Evolutionary conservation across 2,797 vertebrate genomes (phyloP), one percentile per base, ranked within the genome.

Genomic region (Catostomus latipinnis): DNA sequence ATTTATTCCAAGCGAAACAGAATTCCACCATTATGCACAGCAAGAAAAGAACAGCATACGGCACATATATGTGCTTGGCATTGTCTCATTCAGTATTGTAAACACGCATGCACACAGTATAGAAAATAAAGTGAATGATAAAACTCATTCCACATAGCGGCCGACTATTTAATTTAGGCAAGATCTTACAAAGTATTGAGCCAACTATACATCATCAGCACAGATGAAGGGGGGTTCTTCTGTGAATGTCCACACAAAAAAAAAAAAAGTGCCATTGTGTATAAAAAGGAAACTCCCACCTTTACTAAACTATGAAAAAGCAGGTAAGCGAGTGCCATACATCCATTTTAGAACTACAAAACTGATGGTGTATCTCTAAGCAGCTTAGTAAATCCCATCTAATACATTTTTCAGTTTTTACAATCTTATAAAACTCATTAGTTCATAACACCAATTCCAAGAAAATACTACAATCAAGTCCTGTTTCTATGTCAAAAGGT

Each of bases 141-240:
- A 91, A 92, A 93, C 90, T 91, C 90, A 93, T 92, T 85, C 89
- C 67, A 84, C 71, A 80, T 74, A 50, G 80, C 18, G 69, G 73
- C 71, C 81, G 76, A 81, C 76, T 78, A 12, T 76, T 82, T 76
- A 46, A 62, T 46, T 81, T 56, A 74, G 71, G 76, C 52, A 76
- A 82, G 68, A 67, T 61, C 13, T 65, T 66, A 65, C 7, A 62
- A 58, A 65, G 57, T 67, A 56, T 5, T 63, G 9, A 66, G 54
- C 46, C 16, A 50, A 45, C 11, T 57, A 66, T 7, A 61, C 48
- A 14, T n/a, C 11, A 2, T 57, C 50, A 81, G 9, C 8, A 68
- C 12, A 82, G 84, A 73, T 14, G 72, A 74, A 12, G 10, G 60
- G 34, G 16, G 70, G 5, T 50, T 49, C 58, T 60, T 58, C 46